Base-by-base conservation (phyloP, 2,888 invertebrate genomes). In the Atethmia centrago region DNA sequence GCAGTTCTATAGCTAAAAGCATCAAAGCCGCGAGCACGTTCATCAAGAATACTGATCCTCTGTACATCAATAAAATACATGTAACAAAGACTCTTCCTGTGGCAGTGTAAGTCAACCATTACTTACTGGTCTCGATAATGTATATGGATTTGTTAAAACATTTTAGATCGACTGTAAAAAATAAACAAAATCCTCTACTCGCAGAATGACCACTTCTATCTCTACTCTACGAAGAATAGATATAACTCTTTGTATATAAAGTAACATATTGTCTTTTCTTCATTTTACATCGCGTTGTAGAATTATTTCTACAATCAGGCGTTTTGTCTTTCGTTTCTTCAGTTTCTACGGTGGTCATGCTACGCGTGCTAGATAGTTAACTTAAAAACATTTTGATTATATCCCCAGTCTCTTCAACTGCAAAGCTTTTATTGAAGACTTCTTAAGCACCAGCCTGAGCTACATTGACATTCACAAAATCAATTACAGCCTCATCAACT, bases 51-150 rank as follows among this genome's bases (percentile, higher is more conserved):
- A 7, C 53, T 53, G 53, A 53, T 16, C 16, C 53, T 0, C 19
- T 88, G 0, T 7, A 74, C 3, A 58, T 92, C 0, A 73, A 87
- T 14, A 0, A 69, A 59, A 3, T 42, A 70, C 1, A 72, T 61
- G 0, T 28, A 58, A 3, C 63, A 8, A 83, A 80, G 31, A 86
- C 75, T 7, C 77, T 91, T 0, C 89, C 92, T 1, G 90, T 93
- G 0, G 90, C 93, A 40, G 75, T 86, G 94, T 94, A 85, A 93
- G 93, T 91, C 8, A 31, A 2, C 21, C n/a, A 7, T 21, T 0
- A 36, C 31, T 31, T 3, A 31, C 2, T 31, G 31, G 2, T 3
- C 4, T 31, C 5, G 5, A 36, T 16, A 16, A 16, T 45, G 45
- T 45, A 45, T 16, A 45, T 45, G 3, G 2, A 45, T 45, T 16